phyloP scores from a whole-genome alignment of 1,140 invertebrate genomes.

The Musca domestica region DNA sequence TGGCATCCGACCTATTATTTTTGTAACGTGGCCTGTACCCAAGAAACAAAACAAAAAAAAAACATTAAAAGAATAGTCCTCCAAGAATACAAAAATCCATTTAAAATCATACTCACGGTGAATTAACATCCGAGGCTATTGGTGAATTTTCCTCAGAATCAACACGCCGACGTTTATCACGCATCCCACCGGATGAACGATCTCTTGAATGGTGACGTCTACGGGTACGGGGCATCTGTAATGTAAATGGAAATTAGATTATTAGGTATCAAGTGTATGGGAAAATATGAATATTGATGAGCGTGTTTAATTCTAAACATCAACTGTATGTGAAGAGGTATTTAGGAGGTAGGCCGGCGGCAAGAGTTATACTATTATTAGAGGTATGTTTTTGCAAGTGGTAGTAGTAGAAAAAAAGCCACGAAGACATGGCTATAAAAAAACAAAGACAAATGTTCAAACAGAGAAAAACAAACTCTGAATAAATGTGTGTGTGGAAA shows the following conservation, averaged over 20 bases:
- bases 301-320: not conserved
- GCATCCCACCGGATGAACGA: constrained; percentile 57
- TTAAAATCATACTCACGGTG: constrained; percentile 42
- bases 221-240: constrained; percentile 73
- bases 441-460: no score
- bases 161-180: constrained; percentile 60
- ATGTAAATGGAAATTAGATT: not conserved
- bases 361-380: no score
- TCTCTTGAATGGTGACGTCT: constrained; percentile 74
- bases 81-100: not conserved
- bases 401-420: no score
- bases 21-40: constrained; percentile 42
- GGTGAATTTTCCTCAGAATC: constrained; percentile 52
- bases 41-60: not conserved
- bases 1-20: constrained; percentile 57
- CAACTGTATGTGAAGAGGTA: not conserved
- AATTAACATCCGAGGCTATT: constrained; percentile 42
- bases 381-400: no score
- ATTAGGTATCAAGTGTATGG: not conserved
- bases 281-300: not conserved
- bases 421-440: no score
- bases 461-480: no score
- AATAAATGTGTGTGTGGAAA: no score
- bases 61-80: not conserved
- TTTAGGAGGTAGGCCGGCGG: no score